These are phyloP conservation scores for Phaetusa simplex DNA, from an alignment of 2,113 vertebrate species.

Conservation along the genomic window DNA sequence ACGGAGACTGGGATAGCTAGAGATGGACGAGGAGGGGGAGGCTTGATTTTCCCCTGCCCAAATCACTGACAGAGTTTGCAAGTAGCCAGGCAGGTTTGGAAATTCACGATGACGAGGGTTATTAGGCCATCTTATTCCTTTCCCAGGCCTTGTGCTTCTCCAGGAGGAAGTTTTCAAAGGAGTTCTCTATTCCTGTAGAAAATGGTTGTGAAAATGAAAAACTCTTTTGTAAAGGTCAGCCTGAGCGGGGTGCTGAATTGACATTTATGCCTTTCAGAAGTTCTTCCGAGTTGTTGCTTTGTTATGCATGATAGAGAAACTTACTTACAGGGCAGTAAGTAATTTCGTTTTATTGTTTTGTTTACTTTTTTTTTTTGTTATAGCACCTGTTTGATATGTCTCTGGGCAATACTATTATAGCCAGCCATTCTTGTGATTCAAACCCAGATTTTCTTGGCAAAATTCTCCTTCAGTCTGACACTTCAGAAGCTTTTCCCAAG, in stretches of 20 bases:
- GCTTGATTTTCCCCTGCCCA: background rate
- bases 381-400: background rate
- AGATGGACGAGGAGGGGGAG: background rate
- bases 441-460: constrained; percentile 19
- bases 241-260: background rate
- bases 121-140: background rate
- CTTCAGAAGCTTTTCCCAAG: constrained; percentile 26
- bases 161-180: background rate
- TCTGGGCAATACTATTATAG: background rate
- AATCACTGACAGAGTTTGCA: background rate
- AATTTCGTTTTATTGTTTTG: background rate
- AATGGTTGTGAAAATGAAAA: constrained; percentile 18
- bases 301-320: background rate
- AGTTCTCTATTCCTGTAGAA: background rate
- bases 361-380: background rate
- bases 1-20: background rate
- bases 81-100: background rate
- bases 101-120: background rate
- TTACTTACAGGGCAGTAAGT: background rate
- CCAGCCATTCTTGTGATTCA: constrained; percentile 4
- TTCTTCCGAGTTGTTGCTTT: constrained; percentile 9
- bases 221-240: constrained; percentile 20
- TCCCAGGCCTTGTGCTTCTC: background rate
- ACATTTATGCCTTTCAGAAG: constrained; percentile 51
- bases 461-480: constrained; percentile 25